Evolutionary conservation across 1,140 invertebrate species (phyloP).

Genomic region (Carposina sasakii): DNA sequence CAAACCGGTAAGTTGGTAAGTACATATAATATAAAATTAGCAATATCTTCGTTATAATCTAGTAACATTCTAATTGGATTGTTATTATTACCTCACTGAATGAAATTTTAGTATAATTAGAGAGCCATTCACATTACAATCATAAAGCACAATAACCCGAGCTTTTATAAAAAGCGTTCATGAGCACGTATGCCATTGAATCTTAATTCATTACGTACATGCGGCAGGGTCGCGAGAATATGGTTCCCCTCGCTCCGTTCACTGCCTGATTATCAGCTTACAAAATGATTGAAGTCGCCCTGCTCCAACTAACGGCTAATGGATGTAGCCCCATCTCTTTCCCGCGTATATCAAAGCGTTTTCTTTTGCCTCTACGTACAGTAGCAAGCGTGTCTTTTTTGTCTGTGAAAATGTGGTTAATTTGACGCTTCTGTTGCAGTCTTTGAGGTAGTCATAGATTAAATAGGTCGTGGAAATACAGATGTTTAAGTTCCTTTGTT

Average conservation of each 20-base stretch:
- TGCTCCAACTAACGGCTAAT: conserved; percentile 47
- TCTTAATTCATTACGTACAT: conserved; percentile 71
- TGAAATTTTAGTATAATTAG: not conserved
- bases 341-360: conserved; percentile 64
- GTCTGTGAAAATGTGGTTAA: too few relatives aligned
- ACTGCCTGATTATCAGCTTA: conserved; percentile 69
- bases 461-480: too few relatives aligned
- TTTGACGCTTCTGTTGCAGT: too few relatives aligned
- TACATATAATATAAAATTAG: too few relatives aligned
- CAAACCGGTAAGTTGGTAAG: too few relatives aligned
- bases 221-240: conserved; percentile 65
- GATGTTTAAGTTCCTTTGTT: conserved; percentile 66
- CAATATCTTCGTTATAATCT: not conserved
- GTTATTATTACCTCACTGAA: conserved; percentile 8
- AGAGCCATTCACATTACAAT: not conserved
- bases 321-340: conserved; percentile 51
- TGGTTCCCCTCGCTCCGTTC: conserved; percentile 67
- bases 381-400: too few relatives aligned
- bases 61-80: conserved; percentile 22
- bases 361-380: conserved; percentile 69
- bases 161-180: conserved; percentile 49
- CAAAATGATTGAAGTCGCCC: conserved; percentile 63
- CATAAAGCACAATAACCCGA: conserved; percentile 19
- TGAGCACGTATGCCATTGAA: conserved; percentile 54
- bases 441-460: too few relatives aligned